These are phyloP conservation scores for Penaeus monodon DNA, from an alignment of 2,888 invertebrate species.

Conservation along the genomic window DNA sequence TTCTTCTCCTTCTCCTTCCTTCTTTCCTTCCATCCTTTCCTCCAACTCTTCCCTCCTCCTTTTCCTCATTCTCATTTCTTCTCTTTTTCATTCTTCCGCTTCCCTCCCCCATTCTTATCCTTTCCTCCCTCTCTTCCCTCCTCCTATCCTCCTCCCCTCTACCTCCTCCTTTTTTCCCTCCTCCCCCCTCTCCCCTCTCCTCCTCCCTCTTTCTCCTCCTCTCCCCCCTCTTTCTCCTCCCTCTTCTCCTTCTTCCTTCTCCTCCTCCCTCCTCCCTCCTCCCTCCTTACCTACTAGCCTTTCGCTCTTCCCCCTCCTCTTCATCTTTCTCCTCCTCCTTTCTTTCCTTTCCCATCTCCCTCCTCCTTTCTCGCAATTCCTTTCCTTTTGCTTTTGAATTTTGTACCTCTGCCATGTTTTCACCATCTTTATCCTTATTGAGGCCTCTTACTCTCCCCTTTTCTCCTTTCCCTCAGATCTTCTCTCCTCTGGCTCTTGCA, in stretches of 20 bases:
- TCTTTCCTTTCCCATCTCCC: too few relatives aligned
- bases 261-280: not conserved
- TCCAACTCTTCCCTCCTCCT: not conserved
- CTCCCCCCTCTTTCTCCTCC: not conserved
- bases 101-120: too few relatives aligned
- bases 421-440: not conserved
- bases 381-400: not conserved
- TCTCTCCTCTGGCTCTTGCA: not conserved
- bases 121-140: not conserved
- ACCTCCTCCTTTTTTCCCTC: not conserved
- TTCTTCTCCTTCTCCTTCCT: not conserved
- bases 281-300: not conserved
- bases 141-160: not conserved
- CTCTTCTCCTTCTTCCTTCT: not conserved
- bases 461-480: not conserved
- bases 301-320: not conserved
- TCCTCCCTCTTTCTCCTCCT: not conserved
- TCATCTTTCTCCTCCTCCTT: not conserved
- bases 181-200: not conserved
- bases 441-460: not conserved
- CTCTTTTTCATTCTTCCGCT: not conserved
- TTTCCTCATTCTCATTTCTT: not conserved
- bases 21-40: too few relatives aligned
- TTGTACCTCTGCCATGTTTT: not conserved
- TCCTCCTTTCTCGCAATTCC: not conserved